Evolutionary conservation across 37 sponge, comb jelly and placozoan species (phyloP).

Genomic region (Spongilla lacustris): DNA sequence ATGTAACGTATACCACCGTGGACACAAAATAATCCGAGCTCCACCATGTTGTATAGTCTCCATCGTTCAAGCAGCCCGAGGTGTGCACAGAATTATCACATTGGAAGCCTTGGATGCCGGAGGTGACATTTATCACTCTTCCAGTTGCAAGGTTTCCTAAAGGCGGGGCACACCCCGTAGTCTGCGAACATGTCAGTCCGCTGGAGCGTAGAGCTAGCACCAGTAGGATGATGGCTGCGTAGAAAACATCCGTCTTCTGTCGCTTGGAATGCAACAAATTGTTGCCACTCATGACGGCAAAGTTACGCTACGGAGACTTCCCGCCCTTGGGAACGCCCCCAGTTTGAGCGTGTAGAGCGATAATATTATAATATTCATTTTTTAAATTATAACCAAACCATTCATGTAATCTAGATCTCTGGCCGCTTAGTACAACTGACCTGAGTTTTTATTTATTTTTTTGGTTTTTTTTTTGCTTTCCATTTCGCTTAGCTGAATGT

Average conservation of each 20-base stretch:
- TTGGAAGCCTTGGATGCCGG: slow-evolving; percentile 12
- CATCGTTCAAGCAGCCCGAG: background rate
- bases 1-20: background rate
- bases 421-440: too few relatives aligned
- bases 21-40: background rate
- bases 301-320: background rate
- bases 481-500: too few relatives aligned
- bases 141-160: slow-evolving; percentile 52
- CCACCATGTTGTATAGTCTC: background rate
- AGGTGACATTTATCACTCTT: slow-evolving; percentile 14
- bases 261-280: background rate
- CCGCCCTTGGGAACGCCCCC: background rate
- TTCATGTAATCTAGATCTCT: too few relatives aligned
- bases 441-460: too few relatives aligned
- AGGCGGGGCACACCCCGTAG: slow-evolving; percentile 54
- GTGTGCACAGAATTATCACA: background rate
- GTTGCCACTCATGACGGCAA: background rate
- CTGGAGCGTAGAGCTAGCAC: background rate
- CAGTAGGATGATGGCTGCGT: background rate
- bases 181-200: slow-evolving; percentile 22
- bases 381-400: too few relatives aligned
- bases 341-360: too few relatives aligned
- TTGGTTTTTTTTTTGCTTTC: too few relatives aligned
- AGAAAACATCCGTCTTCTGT: background rate
- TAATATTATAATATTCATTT: too few relatives aligned